Conservation (phyloP, 2,797 vertebrate genomes). For the Tapirus indicus region DNA sequence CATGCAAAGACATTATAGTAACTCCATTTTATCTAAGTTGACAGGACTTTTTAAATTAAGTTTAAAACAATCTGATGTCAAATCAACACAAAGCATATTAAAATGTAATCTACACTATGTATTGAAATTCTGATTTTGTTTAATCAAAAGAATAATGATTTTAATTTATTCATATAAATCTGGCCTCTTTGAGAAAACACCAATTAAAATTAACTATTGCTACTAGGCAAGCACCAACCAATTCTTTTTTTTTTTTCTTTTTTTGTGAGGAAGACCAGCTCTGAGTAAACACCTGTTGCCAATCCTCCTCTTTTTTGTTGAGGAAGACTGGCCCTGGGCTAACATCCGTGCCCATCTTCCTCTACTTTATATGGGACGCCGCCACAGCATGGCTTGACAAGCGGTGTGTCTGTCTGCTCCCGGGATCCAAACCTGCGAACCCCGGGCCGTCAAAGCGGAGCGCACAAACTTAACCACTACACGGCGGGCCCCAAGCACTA, state of each 20-base stretch:
- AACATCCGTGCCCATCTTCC: no score
- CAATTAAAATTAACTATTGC: not conserved
- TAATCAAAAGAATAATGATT: not conserved
- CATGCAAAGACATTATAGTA: not conserved
- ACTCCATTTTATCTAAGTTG: not conserved
- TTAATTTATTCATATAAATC: slow-evolving; percentile 51
- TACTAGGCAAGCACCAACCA: not conserved
- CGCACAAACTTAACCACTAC: no score
- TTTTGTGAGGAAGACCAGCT: no score
- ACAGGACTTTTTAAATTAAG: not conserved
- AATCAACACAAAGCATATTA: not conserved
- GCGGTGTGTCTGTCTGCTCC: no score
- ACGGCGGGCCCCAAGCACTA: not conserved
- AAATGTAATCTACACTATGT: not conserved
- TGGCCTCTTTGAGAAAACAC: not conserved
- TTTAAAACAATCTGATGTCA: not conserved
- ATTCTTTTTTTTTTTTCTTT: not conserved
- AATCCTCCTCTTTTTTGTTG: no score
- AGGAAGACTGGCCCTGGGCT: no score
- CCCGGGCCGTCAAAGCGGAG: no score
- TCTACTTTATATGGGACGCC: no score
- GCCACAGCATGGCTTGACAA: no score
- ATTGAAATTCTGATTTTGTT: not conserved
- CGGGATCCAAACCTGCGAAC: no score
- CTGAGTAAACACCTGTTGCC: no score